These are phyloP conservation scores for Netelia virgata DNA, from an alignment of 2,888 invertebrate species.

Conservation along the genomic window DNA sequence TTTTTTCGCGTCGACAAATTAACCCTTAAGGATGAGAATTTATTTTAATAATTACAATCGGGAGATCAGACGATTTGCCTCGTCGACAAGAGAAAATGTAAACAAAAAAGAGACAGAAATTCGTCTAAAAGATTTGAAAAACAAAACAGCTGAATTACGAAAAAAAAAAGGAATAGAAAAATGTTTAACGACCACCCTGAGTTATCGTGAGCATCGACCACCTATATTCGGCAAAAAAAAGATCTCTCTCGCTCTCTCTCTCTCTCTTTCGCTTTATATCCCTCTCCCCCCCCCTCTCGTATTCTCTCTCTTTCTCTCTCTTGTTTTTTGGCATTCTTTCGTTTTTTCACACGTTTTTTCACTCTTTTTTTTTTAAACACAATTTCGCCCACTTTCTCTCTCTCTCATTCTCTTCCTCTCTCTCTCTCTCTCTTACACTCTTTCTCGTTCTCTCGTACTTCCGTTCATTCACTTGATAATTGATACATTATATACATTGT, in stretches of 20 bases:
- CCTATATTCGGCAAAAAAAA: slow-evolving; percentile 43
- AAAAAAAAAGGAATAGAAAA: slow-evolving; percentile 12
- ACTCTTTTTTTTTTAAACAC: slow-evolving; percentile 24
- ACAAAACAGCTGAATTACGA: background rate
- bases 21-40: too few species aligned
- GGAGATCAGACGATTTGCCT: slow-evolving; percentile 23
- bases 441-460: slow-evolving; percentile 46
- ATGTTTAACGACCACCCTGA: slow-evolving; percentile 61
- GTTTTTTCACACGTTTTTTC: background rate
- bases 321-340: slow-evolving; percentile 7
- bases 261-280: background rate
- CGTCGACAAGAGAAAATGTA: slow-evolving; percentile 12
- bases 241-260: background rate
- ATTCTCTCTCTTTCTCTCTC: slow-evolving; percentile 1
- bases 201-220: slow-evolving; percentile 65
- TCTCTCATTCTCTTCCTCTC: slow-evolving; percentile 17
- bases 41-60: too few species aligned
- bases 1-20: too few species aligned
- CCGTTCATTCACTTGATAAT: slow-evolving; percentile 59
- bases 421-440: slow-evolving; percentile 52
- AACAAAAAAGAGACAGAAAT: background rate
- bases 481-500: slow-evolving; percentile 71
- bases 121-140: background rate
- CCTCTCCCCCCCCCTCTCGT: slow-evolving; percentile 6
- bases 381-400: slow-evolving; percentile 38